Evolutionary conservation across 2,113 vertebrate genomes (phyloP).

Genomic region (Actinemys pallida): DNA sequence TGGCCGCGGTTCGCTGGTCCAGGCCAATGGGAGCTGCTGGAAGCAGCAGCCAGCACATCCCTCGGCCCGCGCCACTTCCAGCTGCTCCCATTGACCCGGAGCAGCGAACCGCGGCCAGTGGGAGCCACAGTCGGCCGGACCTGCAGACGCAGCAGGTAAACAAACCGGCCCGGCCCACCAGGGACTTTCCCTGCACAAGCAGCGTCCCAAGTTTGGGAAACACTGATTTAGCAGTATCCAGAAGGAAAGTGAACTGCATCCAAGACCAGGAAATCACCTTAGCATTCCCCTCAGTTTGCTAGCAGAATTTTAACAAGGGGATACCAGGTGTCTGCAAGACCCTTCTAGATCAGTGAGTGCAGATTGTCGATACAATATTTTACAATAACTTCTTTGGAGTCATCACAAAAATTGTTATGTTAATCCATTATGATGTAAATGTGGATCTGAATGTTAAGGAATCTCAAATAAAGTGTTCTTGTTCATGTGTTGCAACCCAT

Average conservation of each 20-base stretch:
- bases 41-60: too few species aligned
- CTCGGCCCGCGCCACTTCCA: too few species aligned
- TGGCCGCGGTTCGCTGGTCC: too few species aligned
- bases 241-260: conserved; percentile 39
- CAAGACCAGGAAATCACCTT: conserved; percentile 30
- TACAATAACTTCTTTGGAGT: background rate
- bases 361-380: background rate
- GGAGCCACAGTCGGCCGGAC: too few species aligned
- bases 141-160: too few species aligned
- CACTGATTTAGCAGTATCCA: background rate
- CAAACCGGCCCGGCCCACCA: too few species aligned
- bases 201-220: too few species aligned
- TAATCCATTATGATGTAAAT: background rate
- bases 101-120: too few species aligned
- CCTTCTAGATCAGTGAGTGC: background rate
- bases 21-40: too few species aligned
- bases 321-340: background rate
- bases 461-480: background rate
- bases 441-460: background rate
- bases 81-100: too few species aligned
- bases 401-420: background rate
- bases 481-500: background rate
- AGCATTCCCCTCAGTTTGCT: background rate
- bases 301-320: conserved; percentile 41
- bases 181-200: too few species aligned